Percentiles rank a stretch among this genome's conserved stretches.
Evolutionary conservation across 2,113 vertebrate genomes (phyloP).

Genomic region (Girardinichthys multiradiatus): DNA sequence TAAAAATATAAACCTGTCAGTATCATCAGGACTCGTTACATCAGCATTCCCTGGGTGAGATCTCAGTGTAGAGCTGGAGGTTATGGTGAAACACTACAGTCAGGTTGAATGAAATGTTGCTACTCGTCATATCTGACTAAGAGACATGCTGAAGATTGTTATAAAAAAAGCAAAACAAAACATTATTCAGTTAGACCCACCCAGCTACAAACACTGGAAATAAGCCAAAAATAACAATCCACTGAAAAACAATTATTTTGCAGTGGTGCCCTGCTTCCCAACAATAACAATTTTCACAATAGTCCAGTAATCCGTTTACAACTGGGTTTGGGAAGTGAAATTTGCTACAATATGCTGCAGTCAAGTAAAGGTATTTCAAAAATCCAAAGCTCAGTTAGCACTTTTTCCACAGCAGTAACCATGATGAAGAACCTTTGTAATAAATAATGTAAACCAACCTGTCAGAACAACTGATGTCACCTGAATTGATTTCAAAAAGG

Average conservation of each 20-base stretch:
- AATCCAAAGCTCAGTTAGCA: neutral
- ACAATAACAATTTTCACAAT: conserved; percentile 26
- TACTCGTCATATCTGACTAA: neutral
- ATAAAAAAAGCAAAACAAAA: neutral
- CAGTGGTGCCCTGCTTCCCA: neutral
- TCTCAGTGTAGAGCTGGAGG: conserved; percentile 3
- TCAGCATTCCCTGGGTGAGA: conserved; percentile 24
- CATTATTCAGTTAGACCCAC: conserved; percentile 3
- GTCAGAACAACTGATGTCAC: neutral
- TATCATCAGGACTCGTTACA: neutral
- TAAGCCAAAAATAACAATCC: conserved; percentile 3
- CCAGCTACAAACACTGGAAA: conserved; percentile 18
- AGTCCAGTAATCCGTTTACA: neutral
- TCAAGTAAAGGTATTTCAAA: neutral
- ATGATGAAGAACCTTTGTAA: neutral
- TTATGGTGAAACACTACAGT: conserved; percentile 45
- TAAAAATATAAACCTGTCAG: conserved; percentile 25
- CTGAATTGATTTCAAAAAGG: conserved; percentile 1
- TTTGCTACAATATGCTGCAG: conserved; percentile 5
- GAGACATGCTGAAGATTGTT: conserved; percentile 17
- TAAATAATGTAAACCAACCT: neutral
- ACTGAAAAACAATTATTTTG: neutral
- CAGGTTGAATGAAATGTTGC: conserved; percentile 1
- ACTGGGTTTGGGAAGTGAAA: neutral
- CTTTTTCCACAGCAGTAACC: conserved; percentile 24